Base-by-base conservation (phyloP, 2,797 vertebrate species). In the Phrynocephalus guinanensis region DNA sequence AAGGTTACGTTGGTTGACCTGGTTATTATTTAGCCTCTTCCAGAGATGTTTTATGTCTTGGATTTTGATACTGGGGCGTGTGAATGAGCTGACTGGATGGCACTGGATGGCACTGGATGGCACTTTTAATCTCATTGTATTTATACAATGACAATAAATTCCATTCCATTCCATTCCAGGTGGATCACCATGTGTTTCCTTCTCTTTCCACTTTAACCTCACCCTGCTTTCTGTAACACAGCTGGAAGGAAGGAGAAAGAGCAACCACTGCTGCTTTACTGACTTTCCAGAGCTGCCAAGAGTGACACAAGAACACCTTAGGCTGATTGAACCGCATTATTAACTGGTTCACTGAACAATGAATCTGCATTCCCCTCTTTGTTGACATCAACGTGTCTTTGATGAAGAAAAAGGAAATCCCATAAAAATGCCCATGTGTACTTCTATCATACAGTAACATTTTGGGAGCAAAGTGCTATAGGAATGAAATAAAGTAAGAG, bases 261-360 rank as follows among this genome's bases (percentile, higher is more conserved):
- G 88, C 78, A 93, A 92, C 90, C 70, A 91, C 70, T 91, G 87
- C 91, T 93, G 90, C 88, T 91, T 90, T 90, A 89, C 88, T 94
- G 93, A 91, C 48, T 92, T 93, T 90, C 67, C 68, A 92, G 85
- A 94, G 95, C 90, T 95, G 90, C 92, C 93, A 92, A 88, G 87
- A 91, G 94, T 93, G 92, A 91, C 92, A 56, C 90, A 94, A 93
- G 92, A 88, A 82, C 90, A 94, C 93, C 92, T 94, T 89, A 38
- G 93, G 92, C 94, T 96, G 91, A 95, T 95, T 96, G 95, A 95
- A 96, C 92, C 96, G 93, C 94, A 94, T 93, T 90, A 94, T 95
- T 96, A 96, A 94, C 94, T 92, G 91, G 93, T 94, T 93, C 81
- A 91, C 88, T 96, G 93, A 88, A 91, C 95, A 95, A 95, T 96